A percentile compares a stretch with the other conserved stretches of the same genome.
Evolutionary conservation across 64 coral and sea anemone species (phyloP).

Genomic region (Cladopsammia gracilis): DNA sequence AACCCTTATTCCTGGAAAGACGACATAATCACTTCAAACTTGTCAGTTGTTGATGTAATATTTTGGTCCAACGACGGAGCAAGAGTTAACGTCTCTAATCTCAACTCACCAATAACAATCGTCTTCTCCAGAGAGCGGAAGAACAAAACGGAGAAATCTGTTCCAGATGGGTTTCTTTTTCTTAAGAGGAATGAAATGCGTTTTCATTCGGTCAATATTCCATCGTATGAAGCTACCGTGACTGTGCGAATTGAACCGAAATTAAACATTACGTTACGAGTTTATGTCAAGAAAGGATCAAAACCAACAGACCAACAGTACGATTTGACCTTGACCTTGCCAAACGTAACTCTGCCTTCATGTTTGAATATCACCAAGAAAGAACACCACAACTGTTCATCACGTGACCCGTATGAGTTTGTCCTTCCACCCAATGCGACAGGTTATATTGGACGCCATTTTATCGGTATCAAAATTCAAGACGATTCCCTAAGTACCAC

Average conservation of each 20-base stretch:
- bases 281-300: conserved; percentile 14
- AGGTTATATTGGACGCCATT: conserved; percentile 1
- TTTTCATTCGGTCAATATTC: conserved; percentile 45
- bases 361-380: not conserved
- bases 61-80: not conserved
- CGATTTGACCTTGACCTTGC: conserved; percentile 11
- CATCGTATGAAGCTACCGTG: conserved; percentile 10
- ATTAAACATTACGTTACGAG: not conserved
- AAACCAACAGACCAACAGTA: conserved; percentile 38
- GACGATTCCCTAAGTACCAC: not conserved
- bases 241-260: conserved; percentile 30
- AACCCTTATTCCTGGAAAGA: not conserved
- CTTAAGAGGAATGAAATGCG: conserved; percentile 15
- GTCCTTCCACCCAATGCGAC: not conserved
- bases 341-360: not conserved
- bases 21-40: not conserved
- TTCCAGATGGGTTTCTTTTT: not conserved
- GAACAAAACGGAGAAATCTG: not conserved
- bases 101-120: not conserved
- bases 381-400: not conserved
- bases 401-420: conserved; percentile 31
- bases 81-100: conserved; percentile 7
- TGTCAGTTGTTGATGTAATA: not conserved
- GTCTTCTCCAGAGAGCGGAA: not conserved
- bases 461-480: conserved; percentile 7